Conservation (phyloP, 2,888 invertebrate genomes). For the Caenorhabditis sp. region DNA sequence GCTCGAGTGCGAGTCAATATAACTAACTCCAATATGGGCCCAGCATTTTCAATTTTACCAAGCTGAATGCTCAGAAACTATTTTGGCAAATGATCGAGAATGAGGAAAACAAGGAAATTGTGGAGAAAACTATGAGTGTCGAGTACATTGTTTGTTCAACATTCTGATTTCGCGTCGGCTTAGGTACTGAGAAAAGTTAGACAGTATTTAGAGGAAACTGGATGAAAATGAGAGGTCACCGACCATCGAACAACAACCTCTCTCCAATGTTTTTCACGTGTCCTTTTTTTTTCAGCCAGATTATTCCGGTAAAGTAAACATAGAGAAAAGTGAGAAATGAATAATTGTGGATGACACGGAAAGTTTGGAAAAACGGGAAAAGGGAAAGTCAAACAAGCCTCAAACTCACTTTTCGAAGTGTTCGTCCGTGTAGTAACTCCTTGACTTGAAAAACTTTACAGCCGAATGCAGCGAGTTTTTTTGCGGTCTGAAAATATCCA, state of each 20-base stretch:
- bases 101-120: not conserved
- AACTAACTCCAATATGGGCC: conserved; percentile 21
- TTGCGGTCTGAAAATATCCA: conserved; percentile 85
- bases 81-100: not conserved
- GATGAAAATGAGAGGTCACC: conserved; percentile 25
- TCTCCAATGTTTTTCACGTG: not conserved
- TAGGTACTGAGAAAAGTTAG: conserved; percentile 39
- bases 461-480: conserved; percentile 86
- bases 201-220: conserved; percentile 50
- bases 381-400: not conserved
- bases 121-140: conserved; percentile 43
- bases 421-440: conserved; percentile 86
- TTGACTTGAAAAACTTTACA: conserved; percentile 87
- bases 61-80: not conserved
- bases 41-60: conserved; percentile 7
- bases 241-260: conserved; percentile 47
- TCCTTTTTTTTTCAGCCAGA: conserved; percentile 1
- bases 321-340: too few relatives aligned
- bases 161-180: conserved; percentile 62
- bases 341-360: not conserved
- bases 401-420: conserved; percentile 86
- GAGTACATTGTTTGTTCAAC: conserved; percentile 62
- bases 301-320: conserved; percentile 10
- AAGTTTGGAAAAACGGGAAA: conserved; percentile 1
- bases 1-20: conserved; percentile 64